These are phyloP conservation scores for Epinotia demarniana DNA, from an alignment of 2,888 invertebrate species.

Conservation along the genomic window DNA sequence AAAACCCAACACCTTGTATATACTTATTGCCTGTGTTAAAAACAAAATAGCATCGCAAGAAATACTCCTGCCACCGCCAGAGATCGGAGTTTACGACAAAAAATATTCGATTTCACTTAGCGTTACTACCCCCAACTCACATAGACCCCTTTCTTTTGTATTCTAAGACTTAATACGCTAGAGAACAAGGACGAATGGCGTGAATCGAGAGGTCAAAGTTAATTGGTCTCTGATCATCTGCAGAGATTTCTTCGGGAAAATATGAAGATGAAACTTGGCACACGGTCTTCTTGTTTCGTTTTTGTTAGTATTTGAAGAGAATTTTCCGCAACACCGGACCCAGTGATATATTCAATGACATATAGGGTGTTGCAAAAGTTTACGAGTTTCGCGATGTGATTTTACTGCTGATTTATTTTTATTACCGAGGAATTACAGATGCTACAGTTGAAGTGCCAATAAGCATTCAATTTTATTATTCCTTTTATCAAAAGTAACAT, in stretches of 20 bases:
- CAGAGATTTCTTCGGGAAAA: conserved; percentile 58
- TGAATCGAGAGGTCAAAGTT: conserved; percentile 33
- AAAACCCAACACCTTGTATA: conserved; percentile 11
- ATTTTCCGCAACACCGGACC: conserved; percentile 52
- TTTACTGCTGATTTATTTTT: conserved; percentile 29
- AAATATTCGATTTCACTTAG: conserved; percentile 60
- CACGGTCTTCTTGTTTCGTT: conserved; percentile 56
- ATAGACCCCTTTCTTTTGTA: conserved; percentile 15
- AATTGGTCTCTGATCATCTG: conserved; percentile 52
- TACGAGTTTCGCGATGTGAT: conserved; percentile 22
- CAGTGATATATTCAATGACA: conserved; percentile 42
- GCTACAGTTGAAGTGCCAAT: background rate
- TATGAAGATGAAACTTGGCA: conserved; percentile 64
- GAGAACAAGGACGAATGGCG: background rate
- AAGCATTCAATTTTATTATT: background rate
- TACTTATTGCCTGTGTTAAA: conserved; percentile 37
- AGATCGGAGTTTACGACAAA: conserved; percentile 51
- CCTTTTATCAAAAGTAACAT: background rate
- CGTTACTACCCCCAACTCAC: conserved; percentile 45
- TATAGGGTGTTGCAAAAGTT: conserved; percentile 36
- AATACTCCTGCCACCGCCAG: conserved; percentile 44
- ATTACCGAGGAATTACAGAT: conserved; percentile 10
- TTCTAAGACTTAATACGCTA: background rate
- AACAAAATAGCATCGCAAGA: conserved; percentile 41
- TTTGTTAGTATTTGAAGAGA: conserved; percentile 56